phyloP scores from a whole-genome alignment of 2,113 vertebrate genomes.

The Strix uralensis region DNA sequence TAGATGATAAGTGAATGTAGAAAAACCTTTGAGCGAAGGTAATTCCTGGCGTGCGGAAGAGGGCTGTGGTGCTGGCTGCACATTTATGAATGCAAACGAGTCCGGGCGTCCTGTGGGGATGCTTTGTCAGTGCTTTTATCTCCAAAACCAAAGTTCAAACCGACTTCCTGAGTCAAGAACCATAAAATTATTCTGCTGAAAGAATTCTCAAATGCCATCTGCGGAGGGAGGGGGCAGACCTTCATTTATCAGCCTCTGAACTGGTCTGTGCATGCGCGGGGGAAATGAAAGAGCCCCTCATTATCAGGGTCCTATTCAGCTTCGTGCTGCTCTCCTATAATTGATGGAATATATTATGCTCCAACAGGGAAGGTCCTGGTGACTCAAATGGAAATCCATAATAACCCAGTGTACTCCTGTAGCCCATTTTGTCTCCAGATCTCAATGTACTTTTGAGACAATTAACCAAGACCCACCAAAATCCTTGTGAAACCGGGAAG shows the following conservation, averaged over 20 bases:
- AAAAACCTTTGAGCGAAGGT: conserved; percentile 62
- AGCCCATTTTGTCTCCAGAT: background rate
- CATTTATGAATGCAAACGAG: conserved; percentile 69
- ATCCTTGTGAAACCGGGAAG: background rate
- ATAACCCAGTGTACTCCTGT: background rate
- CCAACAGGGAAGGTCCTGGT: background rate
- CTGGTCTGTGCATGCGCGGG: background rate
- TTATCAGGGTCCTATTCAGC: conserved; percentile 13
- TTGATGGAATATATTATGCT: conserved; percentile 23
- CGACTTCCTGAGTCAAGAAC: conserved; percentile 64
- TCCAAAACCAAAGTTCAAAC: conserved; percentile 71
- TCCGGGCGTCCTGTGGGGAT: conserved; percentile 50
- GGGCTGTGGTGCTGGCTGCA: conserved; percentile 42
- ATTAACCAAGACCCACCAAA: background rate
- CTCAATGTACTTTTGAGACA: background rate
- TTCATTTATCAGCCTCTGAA: conserved; percentile 29
- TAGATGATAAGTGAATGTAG: conserved; percentile 67
- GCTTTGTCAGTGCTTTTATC: conserved; percentile 71
- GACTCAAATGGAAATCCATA: conserved; percentile 9
- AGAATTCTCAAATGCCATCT: conserved; percentile 52
- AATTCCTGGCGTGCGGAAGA: conserved; percentile 61
- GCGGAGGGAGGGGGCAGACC: background rate
- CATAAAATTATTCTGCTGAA: conserved; percentile 65
- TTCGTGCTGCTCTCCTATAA: background rate
- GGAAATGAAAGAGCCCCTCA: conserved; percentile 32